phyloP scores from a whole-genome alignment of 2,888 invertebrate species.

The Caenorhabditis sp. region DNA sequence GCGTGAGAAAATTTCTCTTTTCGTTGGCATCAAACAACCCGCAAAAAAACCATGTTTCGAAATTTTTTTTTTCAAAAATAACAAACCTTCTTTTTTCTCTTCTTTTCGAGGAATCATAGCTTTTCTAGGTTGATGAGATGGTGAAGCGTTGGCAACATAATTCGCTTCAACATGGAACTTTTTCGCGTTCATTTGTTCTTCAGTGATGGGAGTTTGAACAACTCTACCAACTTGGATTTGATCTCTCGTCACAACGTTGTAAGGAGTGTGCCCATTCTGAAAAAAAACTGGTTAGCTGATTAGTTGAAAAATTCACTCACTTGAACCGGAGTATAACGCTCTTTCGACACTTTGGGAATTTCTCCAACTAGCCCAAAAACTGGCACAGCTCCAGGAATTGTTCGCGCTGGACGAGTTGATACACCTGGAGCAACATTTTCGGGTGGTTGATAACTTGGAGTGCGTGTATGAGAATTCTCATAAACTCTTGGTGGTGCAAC shows the following conservation, averaged over 20 bases:
- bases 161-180: conserved; percentile 37
- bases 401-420: conserved; percentile 14
- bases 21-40: too few species aligned
- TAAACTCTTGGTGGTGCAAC: background rate
- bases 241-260: conserved; percentile 32
- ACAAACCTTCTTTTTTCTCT: conserved; percentile 3
- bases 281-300: background rate
- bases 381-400: conserved; percentile 39
- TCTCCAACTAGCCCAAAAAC: conserved; percentile 31
- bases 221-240: conserved; percentile 40
- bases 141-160: conserved; percentile 22
- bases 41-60: too few species aligned
- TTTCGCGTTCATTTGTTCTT: conserved; percentile 38
- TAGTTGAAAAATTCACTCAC: background rate
- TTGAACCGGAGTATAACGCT: conserved; percentile 26
- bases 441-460: background rate
- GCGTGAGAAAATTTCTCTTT: too few species aligned
- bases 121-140: conserved; percentile 34
- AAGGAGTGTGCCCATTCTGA: conserved; percentile 15
- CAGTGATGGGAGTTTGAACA: conserved; percentile 35
- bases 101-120: conserved; percentile 11
- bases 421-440: conserved; percentile 22
- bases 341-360: background rate
- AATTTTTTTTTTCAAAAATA: too few species aligned
- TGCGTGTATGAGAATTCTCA: background rate